phyloP scores from a whole-genome alignment of 1,140 invertebrate species.

The Bombus waltoni region DNA sequence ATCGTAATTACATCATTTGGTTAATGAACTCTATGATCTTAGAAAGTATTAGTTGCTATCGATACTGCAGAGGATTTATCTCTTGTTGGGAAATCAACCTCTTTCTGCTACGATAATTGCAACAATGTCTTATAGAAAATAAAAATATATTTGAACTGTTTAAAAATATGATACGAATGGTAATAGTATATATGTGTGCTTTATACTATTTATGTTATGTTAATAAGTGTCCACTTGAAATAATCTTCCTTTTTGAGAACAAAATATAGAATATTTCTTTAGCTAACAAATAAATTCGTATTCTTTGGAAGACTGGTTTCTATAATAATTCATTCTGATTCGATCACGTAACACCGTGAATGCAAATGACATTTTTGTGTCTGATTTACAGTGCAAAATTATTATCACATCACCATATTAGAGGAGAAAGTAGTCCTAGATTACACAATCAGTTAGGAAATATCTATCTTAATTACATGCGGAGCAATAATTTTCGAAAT shows the following conservation, averaged over 20 bases:
- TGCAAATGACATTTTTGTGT: background rate
- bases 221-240: too few relatives aligned
- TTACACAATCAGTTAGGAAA: background rate
- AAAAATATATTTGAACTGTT: too few relatives aligned
- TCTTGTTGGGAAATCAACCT: too few relatives aligned
- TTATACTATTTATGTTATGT: too few relatives aligned
- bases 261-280: background rate
- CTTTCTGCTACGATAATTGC: too few relatives aligned
- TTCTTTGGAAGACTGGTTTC: background rate
- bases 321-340: background rate
- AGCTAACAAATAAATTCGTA: background rate
- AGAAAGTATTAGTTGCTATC: too few relatives aligned
- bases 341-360: background rate
- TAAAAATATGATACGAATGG: too few relatives aligned
- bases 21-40: too few relatives aligned
- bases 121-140: too few relatives aligned
- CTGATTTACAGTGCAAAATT: background rate
- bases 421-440: background rate
- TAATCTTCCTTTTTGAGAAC: background rate
- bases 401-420: background rate
- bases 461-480: background rate
- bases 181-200: too few relatives aligned
- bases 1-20: too few relatives aligned
- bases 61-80: too few relatives aligned
- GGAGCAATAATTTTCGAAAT: background rate